These are phyloP conservation scores for Lucilia cuprina DNA, from an alignment of 1,140 invertebrate genomes.

Conservation along the genomic window DNA sequence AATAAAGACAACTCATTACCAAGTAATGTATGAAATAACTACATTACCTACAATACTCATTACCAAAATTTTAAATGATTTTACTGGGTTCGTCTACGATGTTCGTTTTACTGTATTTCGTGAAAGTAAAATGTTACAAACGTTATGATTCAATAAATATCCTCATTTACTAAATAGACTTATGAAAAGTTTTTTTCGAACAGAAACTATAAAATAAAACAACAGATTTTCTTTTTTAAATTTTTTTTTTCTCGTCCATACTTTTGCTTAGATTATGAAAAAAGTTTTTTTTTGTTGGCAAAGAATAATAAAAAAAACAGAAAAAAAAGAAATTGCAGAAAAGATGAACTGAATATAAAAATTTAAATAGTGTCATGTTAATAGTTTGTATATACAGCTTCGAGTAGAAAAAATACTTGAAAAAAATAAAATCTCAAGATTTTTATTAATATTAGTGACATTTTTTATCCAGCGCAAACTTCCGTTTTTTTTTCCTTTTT, in stretches of 20 bases:
- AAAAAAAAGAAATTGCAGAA: background rate
- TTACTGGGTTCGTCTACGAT: too few species aligned
- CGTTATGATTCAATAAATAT: too few species aligned
- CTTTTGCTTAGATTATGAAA: background rate
- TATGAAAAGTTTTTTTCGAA: background rate
- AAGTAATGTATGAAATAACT: too few species aligned
- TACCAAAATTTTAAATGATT: too few species aligned
- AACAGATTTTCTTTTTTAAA: conserved; percentile 2
- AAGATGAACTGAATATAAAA: conserved; percentile 23
- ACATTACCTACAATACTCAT: too few species aligned
- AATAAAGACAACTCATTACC: too few species aligned
- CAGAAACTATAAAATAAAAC: background rate
- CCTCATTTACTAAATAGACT: background rate
- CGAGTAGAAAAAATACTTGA: background rate
- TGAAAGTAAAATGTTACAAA: background rate
- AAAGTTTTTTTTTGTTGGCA: background rate
- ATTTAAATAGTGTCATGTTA: conserved; percentile 30
- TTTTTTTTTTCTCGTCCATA: background rate
- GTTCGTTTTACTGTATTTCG: too few species aligned
- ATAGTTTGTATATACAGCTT: conserved; percentile 13
- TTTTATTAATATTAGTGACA: conserved; percentile 1
- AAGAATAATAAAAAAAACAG: conserved; percentile 6
- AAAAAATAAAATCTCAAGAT: conserved; percentile 2
- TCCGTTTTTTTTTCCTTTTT: background rate
- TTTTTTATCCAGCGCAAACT: background rate